Percentiles rank a stretch among this genome's conserved stretches.
Evolutionary conservation across 2,797 vertebrate genomes (phyloP).

Genomic region (Peromyscus melanophrys): DNA sequence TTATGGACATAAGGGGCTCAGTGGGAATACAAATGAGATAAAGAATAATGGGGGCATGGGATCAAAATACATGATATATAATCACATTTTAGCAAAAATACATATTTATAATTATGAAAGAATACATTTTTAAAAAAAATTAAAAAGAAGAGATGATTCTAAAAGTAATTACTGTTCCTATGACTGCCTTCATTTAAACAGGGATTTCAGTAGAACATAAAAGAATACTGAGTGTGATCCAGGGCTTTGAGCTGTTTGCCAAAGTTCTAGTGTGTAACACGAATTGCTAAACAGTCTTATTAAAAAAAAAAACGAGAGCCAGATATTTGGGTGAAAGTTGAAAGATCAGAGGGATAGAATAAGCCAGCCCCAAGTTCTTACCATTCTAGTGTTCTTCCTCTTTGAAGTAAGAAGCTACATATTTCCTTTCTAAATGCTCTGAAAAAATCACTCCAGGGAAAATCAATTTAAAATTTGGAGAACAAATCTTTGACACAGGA

Average conservation of each 20-base stretch:
- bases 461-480: not conserved
- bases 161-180: not conserved
- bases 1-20: not conserved
- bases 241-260: not conserved
- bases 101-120: not conserved
- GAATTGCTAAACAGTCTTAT: too few species aligned
- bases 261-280: not conserved
- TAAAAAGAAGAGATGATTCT: not conserved
- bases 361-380: too few species aligned
- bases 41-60: not conserved
- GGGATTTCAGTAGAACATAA: not conserved
- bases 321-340: too few species aligned
- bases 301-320: too few species aligned
- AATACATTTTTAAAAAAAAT: not conserved
- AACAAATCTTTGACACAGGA: not conserved
- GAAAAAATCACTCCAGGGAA: not conserved
- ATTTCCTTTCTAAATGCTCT: not conserved
- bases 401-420: not conserved
- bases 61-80: not conserved
- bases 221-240: not conserved
- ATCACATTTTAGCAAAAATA: not conserved
- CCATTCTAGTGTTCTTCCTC: not conserved
- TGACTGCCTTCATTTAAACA: slow-evolving; percentile 17
- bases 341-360: too few species aligned
- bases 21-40: not conserved